Conservation (phyloP, 2,113 vertebrate genomes). For the Megaceryle torquata region DNA sequence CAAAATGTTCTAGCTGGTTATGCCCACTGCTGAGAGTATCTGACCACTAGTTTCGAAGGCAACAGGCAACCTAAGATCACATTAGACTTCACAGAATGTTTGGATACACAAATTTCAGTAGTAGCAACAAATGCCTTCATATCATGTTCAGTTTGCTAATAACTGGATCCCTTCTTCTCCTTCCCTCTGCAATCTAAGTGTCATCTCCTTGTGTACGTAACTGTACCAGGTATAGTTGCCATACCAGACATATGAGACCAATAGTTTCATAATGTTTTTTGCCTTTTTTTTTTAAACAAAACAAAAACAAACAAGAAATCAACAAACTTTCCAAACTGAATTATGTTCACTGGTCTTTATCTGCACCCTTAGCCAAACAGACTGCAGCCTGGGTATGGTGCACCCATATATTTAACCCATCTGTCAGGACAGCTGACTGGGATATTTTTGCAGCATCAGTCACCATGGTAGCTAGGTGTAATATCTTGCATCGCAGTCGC, state of each 20-base stretch:
- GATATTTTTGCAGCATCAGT: conserved; percentile 29
- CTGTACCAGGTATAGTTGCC: neutral
- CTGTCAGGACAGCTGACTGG: conserved; percentile 25
- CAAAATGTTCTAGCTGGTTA: conserved; percentile 52
- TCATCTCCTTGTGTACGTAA: neutral
- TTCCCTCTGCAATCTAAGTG: neutral
- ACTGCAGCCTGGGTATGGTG: conserved; percentile 3
- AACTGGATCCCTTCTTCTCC: neutral
- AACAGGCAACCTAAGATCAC: conserved; percentile 23
- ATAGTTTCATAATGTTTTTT: neutral
- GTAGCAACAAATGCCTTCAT: conserved; percentile 24
- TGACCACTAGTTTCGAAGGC: conserved; percentile 64
- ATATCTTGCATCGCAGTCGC: neutral
- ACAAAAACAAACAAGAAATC: too few species aligned
- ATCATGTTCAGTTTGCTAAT: conserved; percentile 16
- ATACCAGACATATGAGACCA: neutral
- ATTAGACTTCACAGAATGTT: conserved; percentile 23
- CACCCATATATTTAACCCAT: conserved; percentile 19
- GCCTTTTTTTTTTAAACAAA: neutral
- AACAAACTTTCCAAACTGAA: neutral
- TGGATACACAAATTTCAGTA: conserved; percentile 29
- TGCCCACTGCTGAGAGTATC: conserved; percentile 30
- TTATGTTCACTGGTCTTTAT: neutral
- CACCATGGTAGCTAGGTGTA: conserved; percentile 12
- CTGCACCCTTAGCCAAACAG: neutral